Evolutionary conservation across 1,140 invertebrate species (phyloP).

Genomic region (Helicoverpa armigera): DNA sequence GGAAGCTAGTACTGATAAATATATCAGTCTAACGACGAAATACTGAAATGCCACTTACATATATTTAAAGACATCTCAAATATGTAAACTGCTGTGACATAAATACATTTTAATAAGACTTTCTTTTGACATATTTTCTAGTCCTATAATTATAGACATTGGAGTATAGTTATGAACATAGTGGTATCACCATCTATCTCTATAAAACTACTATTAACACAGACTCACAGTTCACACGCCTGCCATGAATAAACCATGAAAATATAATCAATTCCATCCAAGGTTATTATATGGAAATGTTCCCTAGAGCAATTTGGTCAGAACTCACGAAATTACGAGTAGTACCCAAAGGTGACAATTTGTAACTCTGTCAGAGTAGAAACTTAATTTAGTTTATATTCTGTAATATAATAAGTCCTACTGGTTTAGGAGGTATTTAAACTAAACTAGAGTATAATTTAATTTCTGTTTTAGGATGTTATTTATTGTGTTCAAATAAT

Average conservation of each 20-base stretch:
- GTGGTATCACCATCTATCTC: too few relatives aligned
- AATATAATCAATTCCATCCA: not conserved
- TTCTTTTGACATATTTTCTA: too few relatives aligned
- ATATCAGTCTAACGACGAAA: too few relatives aligned
- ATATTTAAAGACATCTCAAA: too few relatives aligned
- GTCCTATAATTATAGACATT: too few relatives aligned
- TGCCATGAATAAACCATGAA: constrained; percentile 6
- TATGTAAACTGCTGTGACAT: too few relatives aligned
- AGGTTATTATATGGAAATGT: constrained; percentile 23
- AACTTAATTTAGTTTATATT: constrained; percentile 38
- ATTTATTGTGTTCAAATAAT: too few relatives aligned
- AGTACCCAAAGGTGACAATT: constrained; percentile 35
- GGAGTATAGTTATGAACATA: too few relatives aligned
- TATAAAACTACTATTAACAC: not conserved
- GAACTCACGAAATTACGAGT: constrained; percentile 26
- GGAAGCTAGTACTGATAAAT: too few relatives aligned
- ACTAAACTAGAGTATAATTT: not conserved
- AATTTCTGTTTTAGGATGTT: not conserved
- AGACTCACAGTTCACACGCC: not conserved
- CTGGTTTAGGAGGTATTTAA: not conserved
- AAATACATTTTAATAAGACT: too few relatives aligned
- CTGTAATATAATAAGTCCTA: constrained; percentile 25
- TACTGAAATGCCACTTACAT: too few relatives aligned
- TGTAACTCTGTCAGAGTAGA: constrained; percentile 28
- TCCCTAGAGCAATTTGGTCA: constrained; percentile 30